A percentile compares a stretch with the other conserved stretches of the same genome.
phyloP scores from a whole-genome alignment of 2,797 vertebrate species.

The Amphiprion clarkii region DNA sequence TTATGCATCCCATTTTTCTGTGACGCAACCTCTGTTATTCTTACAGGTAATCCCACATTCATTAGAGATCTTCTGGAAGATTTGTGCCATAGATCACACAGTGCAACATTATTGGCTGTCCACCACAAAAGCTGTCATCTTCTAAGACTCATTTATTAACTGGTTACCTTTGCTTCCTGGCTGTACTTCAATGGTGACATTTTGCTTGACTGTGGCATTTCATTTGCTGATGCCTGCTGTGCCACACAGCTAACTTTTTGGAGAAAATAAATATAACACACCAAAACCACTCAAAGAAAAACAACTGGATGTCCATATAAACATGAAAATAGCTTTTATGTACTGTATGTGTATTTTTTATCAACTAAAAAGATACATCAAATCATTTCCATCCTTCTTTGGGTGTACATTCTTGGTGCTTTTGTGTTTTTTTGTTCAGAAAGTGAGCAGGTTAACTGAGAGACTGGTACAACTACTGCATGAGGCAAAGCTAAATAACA shows the following conservation, averaged over 20 bases:
- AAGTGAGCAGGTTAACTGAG: conserved; percentile 45
- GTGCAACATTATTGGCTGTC: conserved; percentile 7
- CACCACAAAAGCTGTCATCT: conserved; percentile 10
- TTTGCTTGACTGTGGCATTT: conserved; percentile 19
- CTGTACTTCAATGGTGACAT: conserved; percentile 13
- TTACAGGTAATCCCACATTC: conserved; percentile 2
- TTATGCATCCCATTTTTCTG: background rate
- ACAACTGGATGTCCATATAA: conserved; percentile 37
- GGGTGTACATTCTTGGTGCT: conserved; percentile 32
- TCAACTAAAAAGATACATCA: conserved; percentile 20
- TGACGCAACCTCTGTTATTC: background rate
- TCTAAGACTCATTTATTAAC: background rate
- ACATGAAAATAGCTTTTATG: conserved; percentile 41
- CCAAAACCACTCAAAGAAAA: conserved; percentile 22
- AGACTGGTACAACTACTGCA: conserved; percentile 20
- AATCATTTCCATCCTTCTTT: conserved; percentile 27
- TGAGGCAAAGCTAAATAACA: conserved; percentile 36
- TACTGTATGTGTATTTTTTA: conserved; percentile 26
- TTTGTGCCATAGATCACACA: conserved; percentile 9
- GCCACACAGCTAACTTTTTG: conserved; percentile 13
- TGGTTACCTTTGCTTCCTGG: background rate
- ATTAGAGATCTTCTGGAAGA: conserved; percentile 9
- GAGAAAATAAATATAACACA: conserved; percentile 30
- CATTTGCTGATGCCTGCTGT: conserved; percentile 18
- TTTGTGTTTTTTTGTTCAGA: conserved; percentile 68